phyloP scores from a whole-genome alignment of 2,888 invertebrate species.

The Cheilosia pagana region DNA sequence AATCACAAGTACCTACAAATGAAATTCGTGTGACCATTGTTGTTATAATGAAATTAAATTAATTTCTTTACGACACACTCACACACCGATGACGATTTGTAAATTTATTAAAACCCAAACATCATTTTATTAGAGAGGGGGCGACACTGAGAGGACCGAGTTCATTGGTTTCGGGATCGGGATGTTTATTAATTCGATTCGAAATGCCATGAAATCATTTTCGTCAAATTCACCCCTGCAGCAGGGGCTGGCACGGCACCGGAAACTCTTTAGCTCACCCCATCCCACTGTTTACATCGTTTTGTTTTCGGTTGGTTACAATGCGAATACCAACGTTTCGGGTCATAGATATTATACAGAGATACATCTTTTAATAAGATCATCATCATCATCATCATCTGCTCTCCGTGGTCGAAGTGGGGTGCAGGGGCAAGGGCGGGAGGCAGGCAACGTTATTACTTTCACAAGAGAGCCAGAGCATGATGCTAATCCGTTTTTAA shows the following conservation, averaged over 20 bases:
- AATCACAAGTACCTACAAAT: constrained; percentile 26
- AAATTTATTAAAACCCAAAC: constrained; percentile 69
- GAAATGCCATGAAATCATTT: constrained; percentile 51
- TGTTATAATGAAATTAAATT: constrained; percentile 78
- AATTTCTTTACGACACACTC: constrained; percentile 71
- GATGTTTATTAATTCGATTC: constrained; percentile 71
- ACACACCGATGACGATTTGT: constrained; percentile 47
- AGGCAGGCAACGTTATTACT: constrained; percentile 39
- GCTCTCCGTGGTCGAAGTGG: constrained; percentile 25
- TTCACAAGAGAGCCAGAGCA: constrained; percentile 71
- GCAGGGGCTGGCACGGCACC: background rate
- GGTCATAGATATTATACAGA: constrained; percentile 52
- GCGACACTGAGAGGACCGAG: constrained; percentile 36
- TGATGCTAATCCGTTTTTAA: constrained; percentile 78
- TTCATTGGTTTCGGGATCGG: constrained; percentile 64
- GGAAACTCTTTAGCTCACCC: constrained; percentile 16
- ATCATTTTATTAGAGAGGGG: constrained; percentile 42
- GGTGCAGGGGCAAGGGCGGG: constrained; percentile 14
- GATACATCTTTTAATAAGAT: constrained; percentile 66
- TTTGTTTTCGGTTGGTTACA: constrained; percentile 75
- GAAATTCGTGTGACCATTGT: constrained; percentile 75
- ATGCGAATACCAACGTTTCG: constrained; percentile 67
- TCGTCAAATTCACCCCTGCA: constrained; percentile 44
- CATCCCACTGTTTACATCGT: constrained; percentile 66
- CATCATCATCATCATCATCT: constrained; percentile 67